Conservation (phyloP, 1,140 invertebrate genomes). For the Drosophila micromelanica region DNA sequence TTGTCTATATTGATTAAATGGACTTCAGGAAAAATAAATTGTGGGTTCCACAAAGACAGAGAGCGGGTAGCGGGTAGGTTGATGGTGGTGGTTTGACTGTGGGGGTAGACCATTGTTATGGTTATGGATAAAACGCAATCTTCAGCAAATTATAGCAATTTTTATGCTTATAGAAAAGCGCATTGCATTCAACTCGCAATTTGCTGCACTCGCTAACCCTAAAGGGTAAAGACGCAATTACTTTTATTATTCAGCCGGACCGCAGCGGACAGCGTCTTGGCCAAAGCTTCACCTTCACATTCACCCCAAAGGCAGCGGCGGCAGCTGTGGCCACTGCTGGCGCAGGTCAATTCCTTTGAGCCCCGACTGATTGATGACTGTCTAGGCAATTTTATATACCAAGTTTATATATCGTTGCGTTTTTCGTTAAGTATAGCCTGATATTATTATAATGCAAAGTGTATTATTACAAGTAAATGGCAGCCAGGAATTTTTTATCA, state of each 20-base stretch:
- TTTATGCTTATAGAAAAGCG: constrained; percentile 81
- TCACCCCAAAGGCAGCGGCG: constrained; percentile 40
- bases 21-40: constrained; percentile 50
- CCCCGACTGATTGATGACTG: constrained; percentile 76
- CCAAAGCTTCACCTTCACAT: constrained; percentile 39
- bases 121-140: constrained; percentile 80
- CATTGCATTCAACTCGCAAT: constrained; percentile 69
- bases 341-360: constrained; percentile 72
- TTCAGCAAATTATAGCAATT: constrained; percentile 84
- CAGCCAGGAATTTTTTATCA: constrained; percentile 50
- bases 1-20: constrained; percentile 75
- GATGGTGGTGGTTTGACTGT: neutral
- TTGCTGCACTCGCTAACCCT: constrained; percentile 79
- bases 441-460: constrained; percentile 80
- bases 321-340: constrained; percentile 19
- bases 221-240: constrained; percentile 84
- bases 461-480: constrained; percentile 70
- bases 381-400: constrained; percentile 69
- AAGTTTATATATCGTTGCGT: constrained; percentile 15
- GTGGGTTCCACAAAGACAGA: constrained; percentile 15
- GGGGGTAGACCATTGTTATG: constrained; percentile 52
- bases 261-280: constrained; percentile 13
- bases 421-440: constrained; percentile 56
- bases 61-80: constrained; percentile 26
- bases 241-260: constrained; percentile 74